phyloP scores from a whole-genome alignment of 1,140 invertebrate genomes.

The Pristionchus pacificus region DNA sequence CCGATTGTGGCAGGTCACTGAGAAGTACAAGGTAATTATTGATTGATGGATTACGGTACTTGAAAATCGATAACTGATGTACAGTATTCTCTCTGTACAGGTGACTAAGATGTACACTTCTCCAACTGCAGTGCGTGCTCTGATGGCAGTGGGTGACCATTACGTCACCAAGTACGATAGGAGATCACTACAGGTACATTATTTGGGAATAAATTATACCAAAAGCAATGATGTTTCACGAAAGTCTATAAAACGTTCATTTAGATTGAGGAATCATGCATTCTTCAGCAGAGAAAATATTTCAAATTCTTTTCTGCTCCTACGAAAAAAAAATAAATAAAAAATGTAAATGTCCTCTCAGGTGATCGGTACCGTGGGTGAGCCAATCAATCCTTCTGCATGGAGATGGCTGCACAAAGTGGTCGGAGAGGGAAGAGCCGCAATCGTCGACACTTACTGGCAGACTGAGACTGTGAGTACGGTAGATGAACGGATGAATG shows the following conservation, averaged over 20 bases:
- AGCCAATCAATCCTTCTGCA: conserved; percentile 95
- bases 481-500: neutral
- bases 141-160: conserved; percentile 78
- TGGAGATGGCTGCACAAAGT: conserved; percentile 93
- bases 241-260: too few species aligned
- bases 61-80: too few species aligned
- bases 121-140: conserved; percentile 87
- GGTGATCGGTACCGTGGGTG: conserved; percentile 85
- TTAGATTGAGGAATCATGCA: neutral
- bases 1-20: conserved; percentile 83
- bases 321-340: too few species aligned
- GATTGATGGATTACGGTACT: neutral
- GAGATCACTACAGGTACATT: conserved; percentile 65
- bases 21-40: conserved; percentile 79
- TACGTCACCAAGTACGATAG: conserved; percentile 66
- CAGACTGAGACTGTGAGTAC: conserved; percentile 90
- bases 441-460: conserved; percentile 97
- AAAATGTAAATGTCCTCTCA: neutral
- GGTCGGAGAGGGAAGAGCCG: conserved; percentile 67
- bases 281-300: neutral
- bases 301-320: neutral
- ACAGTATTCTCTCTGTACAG: too few species aligned
- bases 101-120: conserved; percentile 93
- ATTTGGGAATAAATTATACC: neutral
- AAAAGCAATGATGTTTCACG: neutral